Evolutionary conservation across 2,113 vertebrate species (phyloP).

Genomic region (Brachyhypopomus occidentalis): DNA sequence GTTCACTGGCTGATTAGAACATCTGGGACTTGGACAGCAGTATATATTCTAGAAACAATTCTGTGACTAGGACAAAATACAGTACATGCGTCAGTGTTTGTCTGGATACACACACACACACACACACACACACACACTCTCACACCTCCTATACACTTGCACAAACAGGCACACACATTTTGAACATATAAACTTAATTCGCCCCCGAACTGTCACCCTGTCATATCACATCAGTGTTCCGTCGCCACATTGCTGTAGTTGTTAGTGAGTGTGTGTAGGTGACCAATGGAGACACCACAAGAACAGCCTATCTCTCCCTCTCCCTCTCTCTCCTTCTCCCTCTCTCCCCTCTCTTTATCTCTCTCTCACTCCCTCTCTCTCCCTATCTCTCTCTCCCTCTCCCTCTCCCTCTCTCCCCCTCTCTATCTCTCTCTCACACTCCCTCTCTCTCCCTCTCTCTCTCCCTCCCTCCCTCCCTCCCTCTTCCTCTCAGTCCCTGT

Average conservation of each 20-base stretch:
- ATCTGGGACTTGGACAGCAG: slow-evolving; percentile 60
- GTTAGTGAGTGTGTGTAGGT: slow-evolving; percentile 57
- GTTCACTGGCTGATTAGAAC: slow-evolving; percentile 69
- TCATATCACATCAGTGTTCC: slow-evolving; percentile 70
- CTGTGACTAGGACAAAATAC: slow-evolving; percentile 60
- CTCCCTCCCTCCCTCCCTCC: slow-evolving; percentile 13
- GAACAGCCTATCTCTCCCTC: neutral
- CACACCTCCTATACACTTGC: slow-evolving; percentile 41
- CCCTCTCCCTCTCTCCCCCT: neutral
- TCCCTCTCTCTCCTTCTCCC: neutral
- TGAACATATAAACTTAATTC: slow-evolving; percentile 67
- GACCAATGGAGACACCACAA: slow-evolving; percentile 28
- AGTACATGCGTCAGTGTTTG: slow-evolving; percentile 72
- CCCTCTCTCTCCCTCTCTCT: neutral
- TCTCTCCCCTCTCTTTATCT: no score
- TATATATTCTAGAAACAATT: slow-evolving; percentile 63
- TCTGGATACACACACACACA: slow-evolving; percentile 45
- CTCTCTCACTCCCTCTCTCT: neutral
- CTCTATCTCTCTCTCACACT: neutral
- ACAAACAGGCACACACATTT: slow-evolving; percentile 53
- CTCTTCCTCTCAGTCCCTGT: neutral
- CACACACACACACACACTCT: slow-evolving; percentile 31
- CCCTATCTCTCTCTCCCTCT: slow-evolving; percentile 34
- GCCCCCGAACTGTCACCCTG: slow-evolving; percentile 65
- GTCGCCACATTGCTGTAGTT: slow-evolving; percentile 58